These are phyloP conservation scores for Peromyscus californicus DNA, from an alignment of 2,113 vertebrate genomes.

Conservation along the genomic window DNA sequence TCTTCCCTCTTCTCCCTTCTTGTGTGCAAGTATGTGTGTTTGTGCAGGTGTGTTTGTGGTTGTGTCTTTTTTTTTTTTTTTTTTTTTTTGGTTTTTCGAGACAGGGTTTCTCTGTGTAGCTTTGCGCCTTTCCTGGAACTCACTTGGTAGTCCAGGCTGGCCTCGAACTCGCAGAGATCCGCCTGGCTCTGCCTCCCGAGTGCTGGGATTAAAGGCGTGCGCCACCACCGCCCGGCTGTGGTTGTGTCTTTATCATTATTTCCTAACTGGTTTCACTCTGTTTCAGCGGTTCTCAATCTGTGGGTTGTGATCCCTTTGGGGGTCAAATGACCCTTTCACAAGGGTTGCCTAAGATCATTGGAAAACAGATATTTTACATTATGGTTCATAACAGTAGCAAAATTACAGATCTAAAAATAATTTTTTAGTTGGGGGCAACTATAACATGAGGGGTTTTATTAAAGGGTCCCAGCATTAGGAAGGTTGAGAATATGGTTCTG, in stretches of 20 bases:
- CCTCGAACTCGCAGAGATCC: too few relatives aligned
- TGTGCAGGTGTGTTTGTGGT: neutral
- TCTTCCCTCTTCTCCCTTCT: neutral
- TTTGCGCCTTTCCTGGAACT: too few relatives aligned
- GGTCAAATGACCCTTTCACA: neutral
- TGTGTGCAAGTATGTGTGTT: neutral
- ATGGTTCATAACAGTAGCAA: neutral
- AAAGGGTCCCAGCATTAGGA: neutral
- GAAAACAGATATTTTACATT: neutral
- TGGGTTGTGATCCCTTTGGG: neutral
- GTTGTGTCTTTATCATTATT: neutral
- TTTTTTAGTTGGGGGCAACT: neutral
- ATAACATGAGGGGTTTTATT: neutral
- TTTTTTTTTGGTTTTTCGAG: too few relatives aligned
- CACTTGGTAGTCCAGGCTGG: too few relatives aligned
- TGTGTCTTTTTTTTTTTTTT: too few relatives aligned
- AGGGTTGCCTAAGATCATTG: neutral
- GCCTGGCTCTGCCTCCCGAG: too few relatives aligned
- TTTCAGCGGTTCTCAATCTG: neutral
- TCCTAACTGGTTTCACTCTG: neutral
- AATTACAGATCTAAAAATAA: neutral
- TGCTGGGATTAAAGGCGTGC: too few relatives aligned
- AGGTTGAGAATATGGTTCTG: neutral
- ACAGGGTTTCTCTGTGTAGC: too few relatives aligned
- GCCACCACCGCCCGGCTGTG: too few relatives aligned